Conservation (phyloP, 2,888 invertebrate genomes). For the Podabrus alpinus region DNA sequence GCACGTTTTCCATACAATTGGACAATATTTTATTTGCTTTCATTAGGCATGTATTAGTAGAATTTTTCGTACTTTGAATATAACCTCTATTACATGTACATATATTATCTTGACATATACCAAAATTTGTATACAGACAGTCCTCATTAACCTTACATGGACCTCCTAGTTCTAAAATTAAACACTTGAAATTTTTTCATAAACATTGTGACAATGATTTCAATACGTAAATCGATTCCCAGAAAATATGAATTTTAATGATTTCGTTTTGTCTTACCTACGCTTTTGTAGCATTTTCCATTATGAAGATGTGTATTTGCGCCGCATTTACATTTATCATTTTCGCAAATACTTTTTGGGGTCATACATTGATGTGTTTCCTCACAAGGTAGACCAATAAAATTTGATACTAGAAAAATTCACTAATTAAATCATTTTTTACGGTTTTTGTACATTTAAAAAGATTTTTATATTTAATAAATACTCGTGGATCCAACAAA, state of each 20-base stretch:
- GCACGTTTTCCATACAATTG: conserved; percentile 41
- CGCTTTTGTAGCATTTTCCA: conserved; percentile 26
- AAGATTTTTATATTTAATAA: too few relatives aligned
- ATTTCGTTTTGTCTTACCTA: not conserved
- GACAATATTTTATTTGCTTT: conserved; percentile 35
- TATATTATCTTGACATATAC: conserved; percentile 36
- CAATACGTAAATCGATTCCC: not conserved
- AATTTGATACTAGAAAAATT: conserved; percentile 36
- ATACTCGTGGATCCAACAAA: too few relatives aligned
- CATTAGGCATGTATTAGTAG: conserved; percentile 41
- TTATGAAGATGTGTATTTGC: conserved; percentile 38
- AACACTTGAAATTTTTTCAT: not conserved
- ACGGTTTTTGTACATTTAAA: too few relatives aligned
- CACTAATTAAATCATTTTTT: too few relatives aligned
- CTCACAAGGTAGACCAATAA: conserved; percentile 40
- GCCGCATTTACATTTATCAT: conserved; percentile 42
- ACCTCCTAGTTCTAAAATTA: conserved; percentile 42
- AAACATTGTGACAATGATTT: not conserved
- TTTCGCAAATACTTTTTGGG: conserved; percentile 38
- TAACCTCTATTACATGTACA: conserved; percentile 42
- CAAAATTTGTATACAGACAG: conserved; percentile 37
- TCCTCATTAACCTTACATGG: conserved; percentile 38
- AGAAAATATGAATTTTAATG: not conserved
- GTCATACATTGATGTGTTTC: conserved; percentile 43
- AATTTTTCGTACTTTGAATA: conserved; percentile 24